These are phyloP conservation scores for Odontomyia ornata DNA, from an alignment of 2,888 invertebrate species.

Conservation along the genomic window DNA sequence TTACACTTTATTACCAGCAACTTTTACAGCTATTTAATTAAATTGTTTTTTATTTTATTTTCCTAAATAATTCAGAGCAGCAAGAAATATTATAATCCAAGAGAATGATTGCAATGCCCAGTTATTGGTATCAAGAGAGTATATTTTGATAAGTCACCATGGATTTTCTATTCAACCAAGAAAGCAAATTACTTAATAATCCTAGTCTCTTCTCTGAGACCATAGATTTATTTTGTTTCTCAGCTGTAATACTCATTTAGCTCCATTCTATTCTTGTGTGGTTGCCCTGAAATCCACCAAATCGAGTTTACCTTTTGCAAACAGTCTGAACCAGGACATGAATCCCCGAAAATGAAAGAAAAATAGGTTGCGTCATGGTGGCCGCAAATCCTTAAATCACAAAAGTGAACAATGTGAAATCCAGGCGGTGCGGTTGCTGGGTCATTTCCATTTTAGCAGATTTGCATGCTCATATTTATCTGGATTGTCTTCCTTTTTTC, in stretches of 20 bases:
- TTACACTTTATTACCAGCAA: no score
- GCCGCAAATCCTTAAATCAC: constrained; percentile 15
- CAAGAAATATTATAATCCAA: no score
- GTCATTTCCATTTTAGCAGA: constrained; percentile 15
- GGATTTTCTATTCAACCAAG: no score
- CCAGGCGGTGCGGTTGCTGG: not conserved
- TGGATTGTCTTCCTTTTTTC: not conserved
- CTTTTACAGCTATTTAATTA: no score
- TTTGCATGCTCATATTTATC: constrained; percentile 2
- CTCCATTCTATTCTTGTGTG: not conserved
- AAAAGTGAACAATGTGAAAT: constrained; percentile 15
- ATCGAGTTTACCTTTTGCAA: not conserved
- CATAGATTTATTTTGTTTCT: no score
- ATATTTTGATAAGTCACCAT: no score
- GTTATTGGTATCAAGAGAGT: no score
- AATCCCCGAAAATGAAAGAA: constrained; percentile 5
- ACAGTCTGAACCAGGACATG: constrained; percentile 1
- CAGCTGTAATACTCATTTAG: not conserved
- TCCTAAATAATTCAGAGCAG: no score
- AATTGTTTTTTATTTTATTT: no score
- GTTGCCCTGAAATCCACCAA: not conserved
- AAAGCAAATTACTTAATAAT: no score
- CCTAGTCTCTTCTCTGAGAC: no score
- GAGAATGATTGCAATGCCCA: no score
- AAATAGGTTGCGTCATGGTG: not conserved